Conservation (phyloP, 30 jellyfish, hydroid and myxozoan genomes). For the Turritopsis rubra region DNA sequence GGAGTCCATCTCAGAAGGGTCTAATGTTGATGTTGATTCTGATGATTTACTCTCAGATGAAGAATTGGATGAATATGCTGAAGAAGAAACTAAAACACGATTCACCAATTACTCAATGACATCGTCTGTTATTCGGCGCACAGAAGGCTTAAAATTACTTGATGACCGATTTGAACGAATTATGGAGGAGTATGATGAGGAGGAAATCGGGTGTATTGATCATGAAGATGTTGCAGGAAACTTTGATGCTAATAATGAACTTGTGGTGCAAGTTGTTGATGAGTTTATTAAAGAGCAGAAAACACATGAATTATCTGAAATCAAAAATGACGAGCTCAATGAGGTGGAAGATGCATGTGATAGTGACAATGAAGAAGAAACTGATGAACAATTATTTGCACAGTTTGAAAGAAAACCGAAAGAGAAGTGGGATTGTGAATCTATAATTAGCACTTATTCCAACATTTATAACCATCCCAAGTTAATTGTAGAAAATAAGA, state of each 20-base stretch:
- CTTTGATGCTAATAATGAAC: slow-evolving; percentile 21
- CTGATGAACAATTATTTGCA: slow-evolving; percentile 38
- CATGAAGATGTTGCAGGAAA: slow-evolving; percentile 53
- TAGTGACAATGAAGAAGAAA: slow-evolving; percentile 23
- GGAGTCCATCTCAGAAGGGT: slow-evolving; percentile 21
- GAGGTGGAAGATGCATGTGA: background rate
- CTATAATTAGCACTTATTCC: slow-evolving; percentile 82
- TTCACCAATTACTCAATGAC: slow-evolving; percentile 89
- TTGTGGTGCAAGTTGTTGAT: slow-evolving; percentile 49
- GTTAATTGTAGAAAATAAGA: slow-evolving; percentile 45
- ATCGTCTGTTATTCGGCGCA: slow-evolving; percentile 85
- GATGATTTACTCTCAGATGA: slow-evolving; percentile 49
- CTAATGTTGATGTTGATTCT: slow-evolving; percentile 40
- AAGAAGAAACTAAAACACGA: slow-evolving; percentile 76
- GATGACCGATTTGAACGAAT: slow-evolving; percentile 73
- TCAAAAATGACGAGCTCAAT: slow-evolving; percentile 4
- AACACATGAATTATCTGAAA: slow-evolving; percentile 16
- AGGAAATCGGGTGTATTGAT: slow-evolving; percentile 72
- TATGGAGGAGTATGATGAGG: slow-evolving; percentile 91
- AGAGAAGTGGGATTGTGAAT: slow-evolving; percentile 92
- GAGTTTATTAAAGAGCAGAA: slow-evolving; percentile 43
- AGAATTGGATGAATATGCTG: slow-evolving; percentile 40
- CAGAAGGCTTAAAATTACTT: slow-evolving; percentile 54
- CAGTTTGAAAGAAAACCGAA: slow-evolving; percentile 38
- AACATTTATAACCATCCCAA: slow-evolving; percentile 83